Conservation (phyloP, 2,797 vertebrate genomes). For the Anas capensis region DNA sequence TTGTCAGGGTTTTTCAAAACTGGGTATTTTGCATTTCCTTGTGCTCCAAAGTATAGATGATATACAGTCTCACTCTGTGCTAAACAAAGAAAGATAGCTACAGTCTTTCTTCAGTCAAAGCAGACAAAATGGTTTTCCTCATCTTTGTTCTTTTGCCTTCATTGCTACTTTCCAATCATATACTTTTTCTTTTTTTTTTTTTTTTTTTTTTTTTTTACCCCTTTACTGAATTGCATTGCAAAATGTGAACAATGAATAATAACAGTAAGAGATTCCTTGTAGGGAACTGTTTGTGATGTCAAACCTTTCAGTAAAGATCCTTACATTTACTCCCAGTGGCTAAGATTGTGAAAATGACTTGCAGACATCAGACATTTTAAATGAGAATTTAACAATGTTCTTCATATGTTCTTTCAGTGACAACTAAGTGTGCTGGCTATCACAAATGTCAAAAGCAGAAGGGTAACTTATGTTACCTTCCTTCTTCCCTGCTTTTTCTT, state of each 20-base stretch:
- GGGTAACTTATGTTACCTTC: background rate
- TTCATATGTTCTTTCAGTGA: background rate
- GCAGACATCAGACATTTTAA: slow-evolving; percentile 39
- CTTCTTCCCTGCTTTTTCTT: background rate
- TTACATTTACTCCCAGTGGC: background rate
- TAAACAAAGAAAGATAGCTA: background rate
- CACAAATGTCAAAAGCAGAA: slow-evolving; percentile 35
- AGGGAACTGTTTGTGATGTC: slow-evolving; percentile 9
- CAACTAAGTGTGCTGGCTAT: background rate
- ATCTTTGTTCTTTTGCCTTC: background rate
- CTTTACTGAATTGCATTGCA: background rate
- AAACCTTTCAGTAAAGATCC: slow-evolving; percentile 9
- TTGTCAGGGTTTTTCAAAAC: background rate
- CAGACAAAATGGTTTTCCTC: background rate
- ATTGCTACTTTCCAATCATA: background rate
- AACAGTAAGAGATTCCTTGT: background rate
- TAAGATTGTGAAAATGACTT: slow-evolving; percentile 50
- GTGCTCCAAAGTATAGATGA: background rate
- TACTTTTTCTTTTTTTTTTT: background rate
- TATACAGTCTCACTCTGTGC: background rate
- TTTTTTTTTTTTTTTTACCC: background rate
- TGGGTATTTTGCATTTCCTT: background rate
- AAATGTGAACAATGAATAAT: background rate
- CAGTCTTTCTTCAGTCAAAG: background rate
- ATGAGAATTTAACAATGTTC: slow-evolving; percentile 42